A percentile compares a stretch with the other conserved stretches of the same genome.
phyloP scores from a whole-genome alignment of 2,888 invertebrate genomes.

The Chymomyza fuscimana region DNA sequence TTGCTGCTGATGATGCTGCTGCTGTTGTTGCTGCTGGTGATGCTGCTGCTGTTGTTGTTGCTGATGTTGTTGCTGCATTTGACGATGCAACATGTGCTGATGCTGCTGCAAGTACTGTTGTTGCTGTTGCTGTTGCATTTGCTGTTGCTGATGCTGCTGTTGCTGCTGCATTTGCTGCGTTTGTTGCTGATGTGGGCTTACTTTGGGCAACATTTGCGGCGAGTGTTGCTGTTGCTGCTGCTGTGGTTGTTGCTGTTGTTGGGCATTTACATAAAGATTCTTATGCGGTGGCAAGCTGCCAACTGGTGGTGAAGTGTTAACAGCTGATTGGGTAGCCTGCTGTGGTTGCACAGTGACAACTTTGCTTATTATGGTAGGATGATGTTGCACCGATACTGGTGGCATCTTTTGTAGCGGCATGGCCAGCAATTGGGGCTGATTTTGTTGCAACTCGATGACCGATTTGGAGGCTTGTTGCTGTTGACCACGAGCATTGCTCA shows the following conservation, averaged over 20 bases:
- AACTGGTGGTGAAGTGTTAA: conserved; percentile 52
- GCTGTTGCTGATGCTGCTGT: conserved; percentile 67
- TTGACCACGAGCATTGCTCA: conserved; percentile 7
- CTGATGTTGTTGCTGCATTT: conserved; percentile 39
- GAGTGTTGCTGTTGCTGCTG: conserved; percentile 56
- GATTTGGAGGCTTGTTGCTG: conserved; percentile 69
- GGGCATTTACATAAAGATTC: conserved; percentile 51
- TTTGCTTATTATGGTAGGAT: conserved; percentile 76
- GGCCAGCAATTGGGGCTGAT: conserved; percentile 60
- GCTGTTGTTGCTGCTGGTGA: conserved; percentile 43
- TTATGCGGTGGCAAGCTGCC: conserved; percentile 60
- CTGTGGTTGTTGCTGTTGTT: conserved; percentile 44
- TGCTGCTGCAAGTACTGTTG: conserved; percentile 52
- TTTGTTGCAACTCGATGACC: conserved; percentile 67
- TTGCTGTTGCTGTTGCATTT: conserved; percentile 72
- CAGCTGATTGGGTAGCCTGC: conserved; percentile 70
- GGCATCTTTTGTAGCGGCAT: conserved; percentile 73
- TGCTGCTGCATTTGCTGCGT: conserved; percentile 57
- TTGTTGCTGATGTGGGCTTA: conserved; percentile 61
- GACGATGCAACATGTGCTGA: conserved; percentile 24
- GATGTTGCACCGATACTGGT: conserved; percentile 64
- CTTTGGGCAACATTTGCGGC: conserved; percentile 74
- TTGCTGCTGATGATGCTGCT: conserved; percentile 40
- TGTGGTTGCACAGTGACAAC: conserved; percentile 76
- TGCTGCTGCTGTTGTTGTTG: conserved; percentile 49